A percentile compares a stretch with the other conserved stretches of the same genome.
Conservation (phyloP, 1,140 invertebrate genomes). For the Polypedilum vanderplanki region DNA sequence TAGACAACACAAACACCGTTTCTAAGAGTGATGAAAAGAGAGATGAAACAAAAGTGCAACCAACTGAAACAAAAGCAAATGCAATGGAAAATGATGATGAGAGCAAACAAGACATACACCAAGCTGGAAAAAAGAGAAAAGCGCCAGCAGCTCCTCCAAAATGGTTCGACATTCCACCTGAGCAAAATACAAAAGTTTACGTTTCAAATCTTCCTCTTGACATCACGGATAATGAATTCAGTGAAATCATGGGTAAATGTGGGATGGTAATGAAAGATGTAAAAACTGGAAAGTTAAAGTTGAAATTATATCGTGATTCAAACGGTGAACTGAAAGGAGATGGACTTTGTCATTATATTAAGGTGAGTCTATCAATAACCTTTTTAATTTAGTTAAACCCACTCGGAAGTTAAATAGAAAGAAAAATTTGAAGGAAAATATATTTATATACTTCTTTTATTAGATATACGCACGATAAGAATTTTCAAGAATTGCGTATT, state of each 20-base stretch:
- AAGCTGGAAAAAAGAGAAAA: constrained; percentile 42
- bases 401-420: background rate
- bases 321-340: constrained; percentile 89
- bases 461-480: too few species aligned
- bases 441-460: background rate
- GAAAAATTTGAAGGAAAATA: background rate
- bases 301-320: constrained; percentile 88
- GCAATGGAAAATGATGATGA: constrained; percentile 35
- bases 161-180: constrained; percentile 92
- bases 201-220: constrained; percentile 86
- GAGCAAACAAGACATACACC: constrained; percentile 34
- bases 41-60: constrained; percentile 31
- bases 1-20: constrained; percentile 48
- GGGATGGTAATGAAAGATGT: constrained; percentile 90
- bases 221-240: constrained; percentile 82
- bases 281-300: constrained; percentile 74
- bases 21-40: constrained; percentile 31
- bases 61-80: constrained; percentile 36
- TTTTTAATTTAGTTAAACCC: constrained; percentile 25
- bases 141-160: constrained; percentile 47
- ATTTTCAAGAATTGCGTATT: too few species aligned
- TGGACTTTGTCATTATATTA: constrained; percentile 94
- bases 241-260: constrained; percentile 91
- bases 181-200: constrained; percentile 96
- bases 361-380: constrained; percentile 49